Percentiles rank a stretch among this genome's conserved stretches.
phyloP scores from a whole-genome alignment of 2,113 vertebrate species.

The Oceanites oceanicus region DNA sequence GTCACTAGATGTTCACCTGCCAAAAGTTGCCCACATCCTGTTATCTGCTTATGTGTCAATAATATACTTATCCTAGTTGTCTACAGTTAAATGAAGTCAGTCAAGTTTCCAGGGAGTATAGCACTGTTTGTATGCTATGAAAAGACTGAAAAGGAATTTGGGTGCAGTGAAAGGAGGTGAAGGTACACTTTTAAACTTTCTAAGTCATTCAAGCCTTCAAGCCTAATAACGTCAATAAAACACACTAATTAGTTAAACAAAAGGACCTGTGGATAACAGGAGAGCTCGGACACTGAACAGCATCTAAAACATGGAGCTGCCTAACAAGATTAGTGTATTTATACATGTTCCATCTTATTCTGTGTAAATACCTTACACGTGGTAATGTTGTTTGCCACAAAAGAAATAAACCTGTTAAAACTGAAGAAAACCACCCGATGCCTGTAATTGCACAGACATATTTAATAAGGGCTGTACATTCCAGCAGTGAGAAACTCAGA shows the following conservation, averaged over 20 bases:
- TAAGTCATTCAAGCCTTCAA: background rate
- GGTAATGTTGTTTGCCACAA: background rate
- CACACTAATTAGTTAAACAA: background rate
- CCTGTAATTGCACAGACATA: constrained; percentile 21
- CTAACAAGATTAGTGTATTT: background rate
- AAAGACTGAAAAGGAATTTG: background rate
- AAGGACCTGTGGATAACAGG: background rate
- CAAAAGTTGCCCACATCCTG: background rate
- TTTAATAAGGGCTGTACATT: constrained; percentile 40
- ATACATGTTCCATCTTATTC: background rate
- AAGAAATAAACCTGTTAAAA: constrained; percentile 45
- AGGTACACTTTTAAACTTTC: background rate
- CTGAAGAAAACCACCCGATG: constrained; percentile 18
- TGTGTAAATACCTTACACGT: background rate
- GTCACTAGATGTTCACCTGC: constrained; percentile 30
- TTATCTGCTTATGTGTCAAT: background rate
- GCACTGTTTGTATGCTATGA: background rate
- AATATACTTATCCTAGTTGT: background rate
- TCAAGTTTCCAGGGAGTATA: background rate
- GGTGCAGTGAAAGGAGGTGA: background rate
- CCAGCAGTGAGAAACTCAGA: background rate
- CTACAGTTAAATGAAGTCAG: background rate
- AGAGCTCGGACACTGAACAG: background rate
- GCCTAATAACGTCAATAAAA: background rate
- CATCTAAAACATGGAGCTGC: background rate